These are phyloP conservation scores for Toxotes jaculatrix DNA, from an alignment of 2,113 vertebrate species.

Conservation along the genomic window DNA sequence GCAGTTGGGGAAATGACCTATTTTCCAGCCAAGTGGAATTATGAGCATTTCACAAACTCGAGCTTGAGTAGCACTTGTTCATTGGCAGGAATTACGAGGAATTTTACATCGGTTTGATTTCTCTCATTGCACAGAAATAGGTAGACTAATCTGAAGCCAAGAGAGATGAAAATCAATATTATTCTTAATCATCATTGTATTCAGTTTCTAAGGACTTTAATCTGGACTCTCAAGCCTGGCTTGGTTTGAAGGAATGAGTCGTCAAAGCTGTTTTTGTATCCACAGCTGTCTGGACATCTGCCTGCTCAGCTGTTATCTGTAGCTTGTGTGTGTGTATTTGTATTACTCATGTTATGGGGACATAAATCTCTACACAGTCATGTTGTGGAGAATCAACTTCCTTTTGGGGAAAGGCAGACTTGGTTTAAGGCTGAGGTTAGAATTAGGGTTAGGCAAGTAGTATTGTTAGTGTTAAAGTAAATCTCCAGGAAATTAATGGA, in stretches of 20 bases:
- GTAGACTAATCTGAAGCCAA: constrained; percentile 32
- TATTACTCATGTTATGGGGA: not conserved
- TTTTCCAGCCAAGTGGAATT: constrained; percentile 64
- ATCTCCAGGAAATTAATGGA: too few species aligned
- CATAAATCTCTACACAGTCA: not conserved
- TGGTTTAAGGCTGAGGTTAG: too few species aligned
- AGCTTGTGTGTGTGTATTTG: not conserved
- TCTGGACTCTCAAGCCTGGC: constrained; percentile 20
- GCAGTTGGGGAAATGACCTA: constrained; percentile 63
- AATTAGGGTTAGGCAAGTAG: too few species aligned
- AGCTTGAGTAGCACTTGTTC: constrained; percentile 38
- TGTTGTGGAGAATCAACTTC: not conserved
- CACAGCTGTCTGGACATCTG: constrained; percentile 70
- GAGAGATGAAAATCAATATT: constrained; percentile 43
- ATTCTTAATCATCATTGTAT: constrained; percentile 38
- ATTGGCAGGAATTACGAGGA: constrained; percentile 34
- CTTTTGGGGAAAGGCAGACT: too few species aligned
- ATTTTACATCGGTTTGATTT: constrained; percentile 17
- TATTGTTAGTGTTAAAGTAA: too few species aligned
- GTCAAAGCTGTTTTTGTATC: constrained; percentile 48
- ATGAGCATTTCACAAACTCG: constrained; percentile 35
- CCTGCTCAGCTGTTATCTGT: constrained; percentile 59
- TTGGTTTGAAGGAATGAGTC: constrained; percentile 38
- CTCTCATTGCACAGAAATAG: not conserved
- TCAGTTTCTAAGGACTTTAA: constrained; percentile 40